These are phyloP conservation scores for Nematolebias whitei DNA, from an alignment of 2,113 vertebrate genomes.

Conservation along the genomic window DNA sequence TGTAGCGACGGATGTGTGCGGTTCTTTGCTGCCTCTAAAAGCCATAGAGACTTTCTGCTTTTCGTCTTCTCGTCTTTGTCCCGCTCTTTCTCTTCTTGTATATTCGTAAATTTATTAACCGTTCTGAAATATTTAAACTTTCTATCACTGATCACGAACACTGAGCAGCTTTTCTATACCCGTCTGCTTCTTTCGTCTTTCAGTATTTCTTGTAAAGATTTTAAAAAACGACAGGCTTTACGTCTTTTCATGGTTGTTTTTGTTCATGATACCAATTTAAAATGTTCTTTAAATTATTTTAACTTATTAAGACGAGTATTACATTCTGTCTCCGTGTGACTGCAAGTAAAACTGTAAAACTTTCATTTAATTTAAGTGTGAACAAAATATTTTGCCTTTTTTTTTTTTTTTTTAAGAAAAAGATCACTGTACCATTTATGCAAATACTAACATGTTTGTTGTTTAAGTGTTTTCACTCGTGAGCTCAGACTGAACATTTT, in stretches of 20 bases:
- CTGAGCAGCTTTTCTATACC: conserved; percentile 78
- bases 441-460: conserved; percentile 16
- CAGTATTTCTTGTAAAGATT: conserved; percentile 60
- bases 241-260: conserved; percentile 32
- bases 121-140: conserved; percentile 71
- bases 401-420: conserved; percentile 13
- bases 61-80: conserved; percentile 25
- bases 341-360: conserved; percentile 50
- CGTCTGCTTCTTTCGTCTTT: conserved; percentile 64
- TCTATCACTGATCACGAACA: conserved; percentile 81
- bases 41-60: conserved; percentile 70
- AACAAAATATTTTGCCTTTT: conserved; percentile 23
- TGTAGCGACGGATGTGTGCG: conserved; percentile 32
- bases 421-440: conserved; percentile 24
- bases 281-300: conserved; percentile 77
- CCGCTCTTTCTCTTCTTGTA: conserved; percentile 56
- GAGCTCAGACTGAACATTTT: conserved; percentile 40
- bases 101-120: conserved; percentile 77
- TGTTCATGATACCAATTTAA: conserved; percentile 31
- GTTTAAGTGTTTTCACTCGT: conserved; percentile 54
- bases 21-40: conserved; percentile 64
- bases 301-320: conserved; percentile 77
- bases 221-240: conserved; percentile 48
- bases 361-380: conserved; percentile 29
- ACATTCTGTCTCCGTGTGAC: conserved; percentile 30